Evolutionary conservation across 2,888 invertebrate genomes (phyloP).

Genomic region (Neocrepidodera transversa): DNA sequence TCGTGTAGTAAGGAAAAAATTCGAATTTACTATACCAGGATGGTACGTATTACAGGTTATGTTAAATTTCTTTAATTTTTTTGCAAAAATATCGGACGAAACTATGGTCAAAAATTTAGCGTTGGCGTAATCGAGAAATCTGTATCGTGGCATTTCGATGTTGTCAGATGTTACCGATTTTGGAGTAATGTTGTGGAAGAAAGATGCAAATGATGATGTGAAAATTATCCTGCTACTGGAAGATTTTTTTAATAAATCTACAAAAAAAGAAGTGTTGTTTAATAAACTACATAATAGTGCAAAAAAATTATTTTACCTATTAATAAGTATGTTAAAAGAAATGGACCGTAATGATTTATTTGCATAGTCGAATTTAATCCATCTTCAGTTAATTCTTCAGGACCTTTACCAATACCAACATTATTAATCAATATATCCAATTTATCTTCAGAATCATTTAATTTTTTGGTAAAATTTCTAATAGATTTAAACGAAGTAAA

Average conservation of each 20-base stretch:
- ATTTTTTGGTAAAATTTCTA: conserved; percentile 67
- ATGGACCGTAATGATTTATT: conserved; percentile 74
- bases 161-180: background rate
- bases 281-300: too few relatives aligned
- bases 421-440: conserved; percentile 72
- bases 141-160: conserved; percentile 6
- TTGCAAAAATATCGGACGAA: conserved; percentile 16
- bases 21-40: conserved; percentile 13
- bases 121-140: conserved; percentile 18
- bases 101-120: conserved; percentile 16
- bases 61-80: conserved; percentile 16
- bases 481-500: conserved; percentile 64
- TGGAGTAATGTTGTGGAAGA: conserved; percentile 2
- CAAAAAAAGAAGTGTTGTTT: background rate
- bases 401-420: conserved; percentile 67
- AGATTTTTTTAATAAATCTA: conserved; percentile 18
- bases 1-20: conserved; percentile 12
- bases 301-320: too few relatives aligned
- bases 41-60: conserved; percentile 19
- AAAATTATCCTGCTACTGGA: conserved; percentile 17
- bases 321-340: conserved; percentile 72
- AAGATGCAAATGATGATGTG: conserved; percentile 14
- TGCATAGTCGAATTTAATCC: conserved; percentile 71
- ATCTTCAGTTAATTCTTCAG: conserved; percentile 60
- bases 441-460: conserved; percentile 63